phyloP scores from a whole-genome alignment of 2,888 invertebrate genomes.

The Trissoscelio sp. region DNA sequence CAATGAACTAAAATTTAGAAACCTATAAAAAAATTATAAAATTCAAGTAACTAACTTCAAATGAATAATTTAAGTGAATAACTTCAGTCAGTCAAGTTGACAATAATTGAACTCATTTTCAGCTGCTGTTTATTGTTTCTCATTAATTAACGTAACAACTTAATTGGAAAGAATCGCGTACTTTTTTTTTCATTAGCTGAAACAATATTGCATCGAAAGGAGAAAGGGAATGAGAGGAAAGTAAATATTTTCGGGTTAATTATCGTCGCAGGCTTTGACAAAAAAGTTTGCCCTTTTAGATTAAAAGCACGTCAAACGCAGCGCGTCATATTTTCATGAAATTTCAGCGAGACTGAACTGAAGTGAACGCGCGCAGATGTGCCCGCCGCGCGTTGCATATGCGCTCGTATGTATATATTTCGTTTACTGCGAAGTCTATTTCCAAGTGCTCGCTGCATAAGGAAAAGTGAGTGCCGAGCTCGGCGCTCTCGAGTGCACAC shows the following conservation, averaged over 20 bases:
- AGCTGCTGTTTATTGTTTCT: no score
- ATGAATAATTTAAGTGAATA: no score
- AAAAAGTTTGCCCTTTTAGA: constrained; percentile 19
- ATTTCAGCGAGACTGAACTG: constrained; percentile 18
- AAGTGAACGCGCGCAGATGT: not conserved
- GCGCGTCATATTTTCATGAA: constrained; percentile 21
- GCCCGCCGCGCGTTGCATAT: not conserved
- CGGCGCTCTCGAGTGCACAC: constrained; percentile 21
- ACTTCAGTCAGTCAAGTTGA: no score
- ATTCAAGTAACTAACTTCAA: no score
- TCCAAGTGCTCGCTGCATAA: constrained; percentile 35
- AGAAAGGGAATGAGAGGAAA: not conserved
- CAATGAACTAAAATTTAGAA: no score
- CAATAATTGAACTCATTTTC: no score
- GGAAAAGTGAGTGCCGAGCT: constrained; percentile 32
- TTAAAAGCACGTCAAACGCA: constrained; percentile 24
- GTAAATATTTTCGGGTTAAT: constrained; percentile 14
- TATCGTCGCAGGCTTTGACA: constrained; percentile 12
- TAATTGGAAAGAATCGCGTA: no score
- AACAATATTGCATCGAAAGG: no score
- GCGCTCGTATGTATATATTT: constrained; percentile 24
- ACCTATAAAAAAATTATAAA: no score
- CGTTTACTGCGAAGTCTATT: constrained; percentile 48
- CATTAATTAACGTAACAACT: no score
- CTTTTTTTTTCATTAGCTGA: no score